Evolutionary conservation across 2,113 vertebrate genomes (phyloP).

Genomic region (Syngnathus floridae): DNA sequence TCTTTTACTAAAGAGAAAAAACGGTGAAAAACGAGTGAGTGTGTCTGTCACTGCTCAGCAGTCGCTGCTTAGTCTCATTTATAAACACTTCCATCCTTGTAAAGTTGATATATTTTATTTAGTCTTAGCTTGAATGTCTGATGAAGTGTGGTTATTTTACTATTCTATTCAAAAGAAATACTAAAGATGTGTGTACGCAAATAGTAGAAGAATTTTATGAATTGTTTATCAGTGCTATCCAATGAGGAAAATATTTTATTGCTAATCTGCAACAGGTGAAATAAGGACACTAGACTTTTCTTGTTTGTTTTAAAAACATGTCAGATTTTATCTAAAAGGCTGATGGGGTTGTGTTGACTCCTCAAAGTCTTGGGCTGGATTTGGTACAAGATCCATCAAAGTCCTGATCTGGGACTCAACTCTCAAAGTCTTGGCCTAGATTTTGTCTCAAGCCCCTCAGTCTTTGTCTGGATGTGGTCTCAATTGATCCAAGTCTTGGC

Average conservation of each 20-base stretch:
- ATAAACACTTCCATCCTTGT: slow-evolving; percentile 31
- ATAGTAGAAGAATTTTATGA: too few species aligned
- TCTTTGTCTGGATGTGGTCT: not conserved
- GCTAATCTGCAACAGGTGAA: not conserved
- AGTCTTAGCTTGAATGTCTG: slow-evolving; percentile 7
- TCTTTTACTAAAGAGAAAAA: slow-evolving; percentile 8
- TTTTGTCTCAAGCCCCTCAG: not conserved
- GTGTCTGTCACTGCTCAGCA: slow-evolving; percentile 1
- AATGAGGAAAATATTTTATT: not conserved
- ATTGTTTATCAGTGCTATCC: too few species aligned
- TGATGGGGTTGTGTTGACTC: not conserved
- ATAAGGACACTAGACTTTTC: not conserved
- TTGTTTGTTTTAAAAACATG: not conserved
- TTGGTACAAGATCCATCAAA: not conserved
- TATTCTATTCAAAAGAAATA: too few species aligned
- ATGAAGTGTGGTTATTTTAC: not conserved
- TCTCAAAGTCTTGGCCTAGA: not conserved
- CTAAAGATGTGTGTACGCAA: too few species aligned
- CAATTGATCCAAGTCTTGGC: not conserved
- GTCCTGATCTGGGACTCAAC: not conserved
- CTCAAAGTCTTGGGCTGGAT: not conserved
- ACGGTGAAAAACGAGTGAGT: slow-evolving; percentile 5
- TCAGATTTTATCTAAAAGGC: not conserved
- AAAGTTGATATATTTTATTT: slow-evolving; percentile 33
- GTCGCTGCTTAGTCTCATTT: slow-evolving; percentile 8